These are phyloP conservation scores for Aegypius monachus DNA, from an alignment of 2,113 vertebrate species.

Conservation along the genomic window DNA sequence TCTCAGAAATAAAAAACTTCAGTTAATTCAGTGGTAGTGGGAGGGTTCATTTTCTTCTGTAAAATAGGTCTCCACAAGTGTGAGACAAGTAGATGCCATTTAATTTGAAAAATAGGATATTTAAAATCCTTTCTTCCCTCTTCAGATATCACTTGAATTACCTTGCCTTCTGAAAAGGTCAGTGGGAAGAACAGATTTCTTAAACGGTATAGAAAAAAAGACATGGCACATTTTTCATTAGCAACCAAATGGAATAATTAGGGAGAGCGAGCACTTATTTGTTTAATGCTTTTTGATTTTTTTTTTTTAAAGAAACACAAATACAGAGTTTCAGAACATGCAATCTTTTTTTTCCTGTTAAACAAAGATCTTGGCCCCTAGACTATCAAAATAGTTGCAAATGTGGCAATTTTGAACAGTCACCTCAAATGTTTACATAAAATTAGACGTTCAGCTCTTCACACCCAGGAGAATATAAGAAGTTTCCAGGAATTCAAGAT, in stretches of 20 bases:
- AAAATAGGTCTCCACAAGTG: neutral
- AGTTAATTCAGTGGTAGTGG: neutral
- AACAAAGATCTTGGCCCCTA: neutral
- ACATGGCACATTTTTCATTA: neutral
- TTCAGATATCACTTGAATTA: neutral
- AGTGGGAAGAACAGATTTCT: neutral
- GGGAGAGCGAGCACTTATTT: neutral
- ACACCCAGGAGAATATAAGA: neutral
- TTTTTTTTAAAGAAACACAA: neutral
- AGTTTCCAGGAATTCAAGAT: neutral
- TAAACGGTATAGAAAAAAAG: neutral
- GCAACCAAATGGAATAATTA: neutral
- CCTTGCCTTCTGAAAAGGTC: neutral
- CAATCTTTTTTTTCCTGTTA: neutral
- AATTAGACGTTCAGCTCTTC: neutral
- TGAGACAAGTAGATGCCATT: neutral
- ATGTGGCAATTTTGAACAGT: neutral
- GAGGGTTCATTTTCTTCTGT: neutral
- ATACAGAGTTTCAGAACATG: neutral
- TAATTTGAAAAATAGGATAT: neutral
- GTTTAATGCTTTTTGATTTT: neutral
- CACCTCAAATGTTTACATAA: neutral
- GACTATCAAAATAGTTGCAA: neutral
- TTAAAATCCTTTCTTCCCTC: neutral
- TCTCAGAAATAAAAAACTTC: neutral